A percentile compares a stretch with the other conserved stretches of the same genome.
Evolutionary conservation across 2,888 invertebrate species (phyloP).

Genomic region (Cryptus viduatorius): DNA sequence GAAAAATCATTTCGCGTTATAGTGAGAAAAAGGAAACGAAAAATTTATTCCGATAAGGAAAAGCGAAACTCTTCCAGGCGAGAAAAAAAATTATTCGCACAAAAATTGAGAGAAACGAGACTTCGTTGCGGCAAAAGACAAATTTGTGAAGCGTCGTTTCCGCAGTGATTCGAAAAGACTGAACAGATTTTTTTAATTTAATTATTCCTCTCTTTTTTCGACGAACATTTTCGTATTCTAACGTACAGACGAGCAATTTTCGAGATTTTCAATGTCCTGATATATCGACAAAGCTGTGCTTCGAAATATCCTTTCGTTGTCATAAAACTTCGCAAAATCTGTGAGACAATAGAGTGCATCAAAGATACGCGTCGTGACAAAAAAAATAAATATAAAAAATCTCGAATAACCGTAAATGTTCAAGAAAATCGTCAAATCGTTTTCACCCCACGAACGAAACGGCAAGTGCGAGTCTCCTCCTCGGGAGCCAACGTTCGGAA

Average conservation of each 20-base stretch:
- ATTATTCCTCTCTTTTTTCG: not conserved
- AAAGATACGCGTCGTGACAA: constrained; percentile 6
- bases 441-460: constrained; percentile 54
- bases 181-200: constrained; percentile 1
- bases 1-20: not conserved
- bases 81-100: not conserved
- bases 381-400: constrained; percentile 9
- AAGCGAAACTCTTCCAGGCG: not conserved
- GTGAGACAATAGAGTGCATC: not conserved
- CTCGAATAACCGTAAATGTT: constrained; percentile 69
- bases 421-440: constrained; percentile 62
- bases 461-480: constrained; percentile 31
- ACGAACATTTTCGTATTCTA: not conserved
- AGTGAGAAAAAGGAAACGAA: not conserved
- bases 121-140: not conserved
- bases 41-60: not conserved
- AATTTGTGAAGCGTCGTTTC: not conserved
- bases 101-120: not conserved
- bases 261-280: constrained; percentile 75
- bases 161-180: constrained; percentile 1
- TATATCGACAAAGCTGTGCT: constrained; percentile 72
- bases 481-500: constrained; percentile 22
- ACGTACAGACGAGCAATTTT: not conserved
- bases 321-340: not conserved
- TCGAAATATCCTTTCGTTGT: not conserved